Conservation (phyloP, 2,113 vertebrate genomes). For the Grammomys dolichurus region DNA sequence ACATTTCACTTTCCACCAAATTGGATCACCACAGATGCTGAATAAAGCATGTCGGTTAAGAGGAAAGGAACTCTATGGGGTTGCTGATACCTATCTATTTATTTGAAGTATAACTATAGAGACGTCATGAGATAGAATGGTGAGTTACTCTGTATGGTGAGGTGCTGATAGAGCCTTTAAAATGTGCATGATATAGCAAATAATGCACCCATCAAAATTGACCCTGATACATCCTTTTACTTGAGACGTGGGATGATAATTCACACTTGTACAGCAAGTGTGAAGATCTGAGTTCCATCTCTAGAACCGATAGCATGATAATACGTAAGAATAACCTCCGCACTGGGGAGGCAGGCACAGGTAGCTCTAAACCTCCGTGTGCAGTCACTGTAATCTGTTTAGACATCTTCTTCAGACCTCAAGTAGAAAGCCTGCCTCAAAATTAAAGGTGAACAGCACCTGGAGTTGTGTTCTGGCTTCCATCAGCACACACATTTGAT, state of each 20-base stretch:
- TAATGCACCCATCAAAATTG: background rate
- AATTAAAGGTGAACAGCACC: background rate
- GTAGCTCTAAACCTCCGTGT: no score
- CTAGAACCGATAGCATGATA: background rate
- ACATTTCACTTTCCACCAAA: background rate
- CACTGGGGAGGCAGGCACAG: background rate
- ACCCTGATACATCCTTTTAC: background rate
- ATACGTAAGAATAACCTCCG: background rate
- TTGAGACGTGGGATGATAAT: background rate
- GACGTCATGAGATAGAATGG: background rate
- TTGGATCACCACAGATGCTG: background rate
- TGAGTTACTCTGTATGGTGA: rapidly evolving
- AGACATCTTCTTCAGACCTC: background rate
- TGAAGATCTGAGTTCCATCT: background rate
- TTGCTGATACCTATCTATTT: background rate
- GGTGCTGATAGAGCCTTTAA: background rate
- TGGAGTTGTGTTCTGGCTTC: background rate
- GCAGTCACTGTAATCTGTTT: no score
- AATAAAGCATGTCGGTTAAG: background rate
- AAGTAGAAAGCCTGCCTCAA: background rate
- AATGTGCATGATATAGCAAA: rapidly evolving
- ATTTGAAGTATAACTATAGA: background rate
- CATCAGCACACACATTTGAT: background rate
- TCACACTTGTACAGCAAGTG: no score
- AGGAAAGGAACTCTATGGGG: background rate